These are phyloP conservation scores for Loris lydekkerianus DNA, from an alignment of 2,797 vertebrate species.

Conservation along the genomic window DNA sequence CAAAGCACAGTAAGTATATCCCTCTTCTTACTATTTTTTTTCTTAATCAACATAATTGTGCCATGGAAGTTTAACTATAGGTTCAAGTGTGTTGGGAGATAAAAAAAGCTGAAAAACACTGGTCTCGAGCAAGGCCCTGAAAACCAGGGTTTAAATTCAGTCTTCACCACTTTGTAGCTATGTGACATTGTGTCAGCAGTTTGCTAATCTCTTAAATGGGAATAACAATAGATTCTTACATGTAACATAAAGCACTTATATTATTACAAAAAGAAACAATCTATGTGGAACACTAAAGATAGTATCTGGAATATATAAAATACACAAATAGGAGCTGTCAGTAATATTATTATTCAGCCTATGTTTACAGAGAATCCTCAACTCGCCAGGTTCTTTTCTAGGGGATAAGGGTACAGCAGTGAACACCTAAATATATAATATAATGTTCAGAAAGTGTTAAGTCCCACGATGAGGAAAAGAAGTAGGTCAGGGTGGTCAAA, in stretches of 20 bases:
- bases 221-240: not conserved
- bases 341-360: not conserved
- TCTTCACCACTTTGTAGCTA: not conserved
- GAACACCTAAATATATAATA: not conserved
- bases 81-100: no score
- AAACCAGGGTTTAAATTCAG: not conserved
- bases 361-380: not conserved
- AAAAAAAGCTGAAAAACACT: no score
- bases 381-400: not conserved
- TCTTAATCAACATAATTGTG: no score
- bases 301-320: not conserved
- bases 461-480: not conserved
- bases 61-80: no score
- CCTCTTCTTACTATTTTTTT: no score
- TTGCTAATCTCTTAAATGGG: not conserved
- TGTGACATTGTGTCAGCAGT: not conserved
- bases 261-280: not conserved
- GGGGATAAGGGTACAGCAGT: not conserved
- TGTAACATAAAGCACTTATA: not conserved
- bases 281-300: not conserved
- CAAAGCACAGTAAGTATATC: no score
- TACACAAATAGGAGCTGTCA: not conserved
- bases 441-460: not conserved
- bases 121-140: not conserved
- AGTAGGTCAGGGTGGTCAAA: not conserved